These are phyloP conservation scores for Lineus longissimus DNA, from an alignment of 1,140 invertebrate species.

Conservation along the genomic window DNA sequence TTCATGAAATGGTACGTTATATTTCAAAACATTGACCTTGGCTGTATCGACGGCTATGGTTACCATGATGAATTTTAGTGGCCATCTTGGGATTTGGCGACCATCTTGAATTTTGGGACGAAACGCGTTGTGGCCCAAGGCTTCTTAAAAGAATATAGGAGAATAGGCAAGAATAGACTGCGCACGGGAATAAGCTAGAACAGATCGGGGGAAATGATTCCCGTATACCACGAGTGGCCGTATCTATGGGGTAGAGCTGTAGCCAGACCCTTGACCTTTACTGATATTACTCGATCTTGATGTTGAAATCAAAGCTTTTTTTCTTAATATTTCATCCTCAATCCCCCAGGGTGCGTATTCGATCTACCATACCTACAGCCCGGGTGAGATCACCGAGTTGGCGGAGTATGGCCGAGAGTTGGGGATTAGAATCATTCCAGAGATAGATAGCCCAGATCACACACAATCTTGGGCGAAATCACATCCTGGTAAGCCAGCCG, in stretches of 20 bases:
- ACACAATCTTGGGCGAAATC: slow-evolving; percentile 76
- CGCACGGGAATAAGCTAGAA: no score
- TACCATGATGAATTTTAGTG: neutral
- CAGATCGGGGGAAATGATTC: no score
- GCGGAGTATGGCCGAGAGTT: slow-evolving; percentile 73
- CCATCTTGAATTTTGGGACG: no score
- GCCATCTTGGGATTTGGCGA: no score
- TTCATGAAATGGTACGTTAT: slow-evolving; percentile 47
- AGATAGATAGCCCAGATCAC: slow-evolving; percentile 89
- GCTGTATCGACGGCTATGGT: neutral
- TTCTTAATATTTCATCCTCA: neutral
- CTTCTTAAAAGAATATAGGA: neutral
- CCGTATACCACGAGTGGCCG: no score
- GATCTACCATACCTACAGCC: slow-evolving; percentile 65
- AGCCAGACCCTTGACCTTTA: no score
- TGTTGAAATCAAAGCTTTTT: no score
- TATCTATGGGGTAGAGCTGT: no score
- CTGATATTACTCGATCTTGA: no score
- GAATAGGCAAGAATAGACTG: no score
- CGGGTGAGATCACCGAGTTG: slow-evolving; percentile 63
- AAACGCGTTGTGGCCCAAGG: neutral
- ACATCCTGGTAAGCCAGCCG: slow-evolving; percentile 55
- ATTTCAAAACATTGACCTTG: neutral
- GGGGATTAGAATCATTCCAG: slow-evolving; percentile 82
- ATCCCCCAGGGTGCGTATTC: slow-evolving; percentile 39